These are phyloP conservation scores for Opisthograptis luteolata DNA, from an alignment of 2,888 invertebrate genomes.

Conservation along the genomic window DNA sequence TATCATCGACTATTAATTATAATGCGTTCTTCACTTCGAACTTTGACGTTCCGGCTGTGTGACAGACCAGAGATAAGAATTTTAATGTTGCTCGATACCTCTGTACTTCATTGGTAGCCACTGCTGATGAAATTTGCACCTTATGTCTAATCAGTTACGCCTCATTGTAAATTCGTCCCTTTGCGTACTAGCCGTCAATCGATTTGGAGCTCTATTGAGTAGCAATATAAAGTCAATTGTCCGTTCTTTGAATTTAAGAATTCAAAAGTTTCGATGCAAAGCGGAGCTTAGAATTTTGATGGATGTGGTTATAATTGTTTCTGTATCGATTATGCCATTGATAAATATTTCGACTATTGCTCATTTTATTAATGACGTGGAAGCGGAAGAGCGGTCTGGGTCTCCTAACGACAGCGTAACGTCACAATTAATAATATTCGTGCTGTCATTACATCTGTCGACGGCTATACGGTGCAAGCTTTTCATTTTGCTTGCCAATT, in stretches of 20 bases:
- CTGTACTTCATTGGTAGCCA: slow-evolving; percentile 54
- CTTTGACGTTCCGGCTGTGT: slow-evolving; percentile 83
- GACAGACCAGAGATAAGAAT: slow-evolving; percentile 83
- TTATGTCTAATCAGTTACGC: slow-evolving; percentile 40
- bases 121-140: slow-evolving; percentile 47
- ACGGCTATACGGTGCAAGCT: slow-evolving; percentile 51
- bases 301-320: slow-evolving; percentile 84
- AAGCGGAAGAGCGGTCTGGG: slow-evolving; percentile 77
- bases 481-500: slow-evolving; percentile 67
- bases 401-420: slow-evolving; percentile 75
- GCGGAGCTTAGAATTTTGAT: slow-evolving; percentile 79
- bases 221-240: slow-evolving; percentile 24
- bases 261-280: slow-evolving; percentile 56
- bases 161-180: slow-evolving; percentile 30
- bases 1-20: slow-evolving; percentile 84
- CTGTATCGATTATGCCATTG: slow-evolving; percentile 85
- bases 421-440: slow-evolving; percentile 82
- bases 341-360: slow-evolving; percentile 83
- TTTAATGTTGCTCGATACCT: slow-evolving; percentile 79
- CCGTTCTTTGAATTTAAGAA: slow-evolving; percentile 37
- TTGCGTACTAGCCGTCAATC: slow-evolving; percentile 18
- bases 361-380: slow-evolving; percentile 84
- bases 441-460: slow-evolving; percentile 83
- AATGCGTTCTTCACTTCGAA: slow-evolving; percentile 82
- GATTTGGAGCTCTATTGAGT: slow-evolving; percentile 56